phyloP scores from a whole-genome alignment of 64 coral and sea anemone species.

The Stichodactyla mertensii region DNA sequence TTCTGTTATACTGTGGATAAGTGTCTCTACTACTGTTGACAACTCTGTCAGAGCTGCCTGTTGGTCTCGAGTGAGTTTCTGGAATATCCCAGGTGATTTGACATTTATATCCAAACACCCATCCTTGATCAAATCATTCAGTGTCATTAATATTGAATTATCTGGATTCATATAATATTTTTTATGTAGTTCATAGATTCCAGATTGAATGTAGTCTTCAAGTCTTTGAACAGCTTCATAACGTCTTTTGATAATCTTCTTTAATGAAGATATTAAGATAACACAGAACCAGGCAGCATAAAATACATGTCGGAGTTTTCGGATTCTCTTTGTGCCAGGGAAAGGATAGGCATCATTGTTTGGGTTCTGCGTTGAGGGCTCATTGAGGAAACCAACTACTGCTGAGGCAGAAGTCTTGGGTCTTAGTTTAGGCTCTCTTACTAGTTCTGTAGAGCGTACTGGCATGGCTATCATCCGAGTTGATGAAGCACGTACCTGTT shows the following conservation, averaged over 20 bases:
- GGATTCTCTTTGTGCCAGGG: constrained; percentile 53
- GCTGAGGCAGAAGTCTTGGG: constrained; percentile 7
- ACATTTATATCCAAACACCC: constrained; percentile 52
- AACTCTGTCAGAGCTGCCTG: constrained; percentile 57
- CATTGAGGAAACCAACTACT: constrained; percentile 50
- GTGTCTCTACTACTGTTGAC: constrained; percentile 60
- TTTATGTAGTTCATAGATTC: constrained; percentile 56
- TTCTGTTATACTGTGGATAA: constrained; percentile 47
- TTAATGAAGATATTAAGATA: constrained; percentile 49
- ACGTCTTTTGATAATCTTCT: constrained; percentile 23
- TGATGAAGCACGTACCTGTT: background rate
- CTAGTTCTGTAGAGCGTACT: constrained; percentile 52
- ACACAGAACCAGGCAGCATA: constrained; percentile 77
- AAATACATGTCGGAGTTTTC: constrained; percentile 64
- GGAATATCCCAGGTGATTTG: constrained; percentile 70
- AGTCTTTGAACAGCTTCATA: constrained; percentile 46
- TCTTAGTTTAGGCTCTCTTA: constrained; percentile 26
- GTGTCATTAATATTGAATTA: constrained; percentile 23
- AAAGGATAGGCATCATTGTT: constrained; percentile 44
- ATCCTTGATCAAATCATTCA: constrained; percentile 49
- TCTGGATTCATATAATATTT: constrained; percentile 40
- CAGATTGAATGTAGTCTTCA: constrained; percentile 41
- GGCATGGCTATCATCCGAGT: constrained; percentile 59
- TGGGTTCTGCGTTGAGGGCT: constrained; percentile 2
- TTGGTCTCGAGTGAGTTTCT: constrained; percentile 42